Conservation (phyloP, 2,797 vertebrate species). For the Pogonophryne albipinna region DNA sequence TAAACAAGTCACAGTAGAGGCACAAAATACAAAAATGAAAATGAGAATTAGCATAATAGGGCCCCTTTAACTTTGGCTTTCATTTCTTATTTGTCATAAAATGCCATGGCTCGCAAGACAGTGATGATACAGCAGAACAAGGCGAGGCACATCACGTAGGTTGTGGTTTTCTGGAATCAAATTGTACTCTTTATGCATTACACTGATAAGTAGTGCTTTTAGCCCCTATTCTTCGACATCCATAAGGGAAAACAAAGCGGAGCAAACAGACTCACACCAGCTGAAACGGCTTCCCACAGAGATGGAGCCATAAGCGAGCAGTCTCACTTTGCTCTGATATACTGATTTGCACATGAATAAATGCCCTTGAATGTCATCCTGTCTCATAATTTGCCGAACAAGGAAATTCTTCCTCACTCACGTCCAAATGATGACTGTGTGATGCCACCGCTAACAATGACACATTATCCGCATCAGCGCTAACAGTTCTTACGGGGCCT, state of each 20-base stretch:
- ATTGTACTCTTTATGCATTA: slow-evolving; percentile 27
- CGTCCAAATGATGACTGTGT: slow-evolving; percentile 55
- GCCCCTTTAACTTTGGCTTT: slow-evolving; percentile 12
- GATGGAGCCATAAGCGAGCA: slow-evolving; percentile 54
- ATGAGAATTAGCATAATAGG: too few species aligned
- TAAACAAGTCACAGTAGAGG: too few species aligned
- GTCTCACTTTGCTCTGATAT: slow-evolving; percentile 64
- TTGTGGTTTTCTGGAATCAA: slow-evolving; percentile 24
- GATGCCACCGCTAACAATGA: slow-evolving; percentile 58
- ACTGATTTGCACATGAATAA: slow-evolving; percentile 78
- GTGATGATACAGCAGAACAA: slow-evolving; percentile 28
- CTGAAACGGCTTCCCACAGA: slow-evolving; percentile 56
- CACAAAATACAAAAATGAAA: too few species aligned
- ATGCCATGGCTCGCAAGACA: slow-evolving; percentile 28
- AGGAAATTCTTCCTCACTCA: slow-evolving; percentile 62
- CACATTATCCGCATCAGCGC: slow-evolving; percentile 59
- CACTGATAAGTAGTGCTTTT: slow-evolving; percentile 46
- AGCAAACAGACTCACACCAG: slow-evolving; percentile 47
- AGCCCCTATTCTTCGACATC: slow-evolving; percentile 45
- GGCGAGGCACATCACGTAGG: slow-evolving; percentile 17
- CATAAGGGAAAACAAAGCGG: slow-evolving; percentile 56
- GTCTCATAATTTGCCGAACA: slow-evolving; percentile 72
- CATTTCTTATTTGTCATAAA: slow-evolving; percentile 33
- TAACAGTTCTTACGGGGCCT: slow-evolving; percentile 26
- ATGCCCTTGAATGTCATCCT: slow-evolving; percentile 76